These are phyloP conservation scores for Rana temporaria DNA, from an alignment of 2,113 vertebrate genomes.

Conservation along the genomic window DNA sequence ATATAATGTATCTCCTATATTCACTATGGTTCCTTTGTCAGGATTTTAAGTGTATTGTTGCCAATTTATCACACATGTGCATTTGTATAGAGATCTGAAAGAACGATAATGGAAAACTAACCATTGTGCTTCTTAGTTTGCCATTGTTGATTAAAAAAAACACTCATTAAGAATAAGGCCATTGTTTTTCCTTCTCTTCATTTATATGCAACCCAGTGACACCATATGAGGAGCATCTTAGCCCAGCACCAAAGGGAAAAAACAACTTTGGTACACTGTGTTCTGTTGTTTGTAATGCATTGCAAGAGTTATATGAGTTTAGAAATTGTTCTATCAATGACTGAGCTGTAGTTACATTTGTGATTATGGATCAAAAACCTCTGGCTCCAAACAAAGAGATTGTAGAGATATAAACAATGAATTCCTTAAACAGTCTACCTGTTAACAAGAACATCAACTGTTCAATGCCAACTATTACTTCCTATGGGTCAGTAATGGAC, in stretches of 20 bases:
- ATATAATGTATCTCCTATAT: no score
- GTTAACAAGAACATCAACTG: no score
- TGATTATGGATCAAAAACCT: no score
- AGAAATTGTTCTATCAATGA: neutral
- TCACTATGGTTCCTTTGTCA: no score
- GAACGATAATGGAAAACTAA: neutral
- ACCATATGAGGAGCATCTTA: constrained; percentile 42
- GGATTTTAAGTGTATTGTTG: no score
- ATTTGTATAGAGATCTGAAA: neutral
- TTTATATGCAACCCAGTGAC: constrained; percentile 37
- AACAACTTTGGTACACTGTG: constrained; percentile 10
- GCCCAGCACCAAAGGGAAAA: constrained; percentile 17
- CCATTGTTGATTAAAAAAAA: neutral
- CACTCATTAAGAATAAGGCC: neutral
- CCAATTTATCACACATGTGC: no score
- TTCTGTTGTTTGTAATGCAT: neutral
- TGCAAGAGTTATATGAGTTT: neutral
- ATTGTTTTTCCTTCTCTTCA: constrained; percentile 1
- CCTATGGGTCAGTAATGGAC: no score
- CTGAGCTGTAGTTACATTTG: no score
- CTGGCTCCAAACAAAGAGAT: no score
- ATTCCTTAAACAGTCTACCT: no score
- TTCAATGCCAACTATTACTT: no score
- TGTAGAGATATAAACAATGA: no score
- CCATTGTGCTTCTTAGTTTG: neutral